Conservation (phyloP, 2,888 invertebrate species). For the Philopedon plagiatum region DNA sequence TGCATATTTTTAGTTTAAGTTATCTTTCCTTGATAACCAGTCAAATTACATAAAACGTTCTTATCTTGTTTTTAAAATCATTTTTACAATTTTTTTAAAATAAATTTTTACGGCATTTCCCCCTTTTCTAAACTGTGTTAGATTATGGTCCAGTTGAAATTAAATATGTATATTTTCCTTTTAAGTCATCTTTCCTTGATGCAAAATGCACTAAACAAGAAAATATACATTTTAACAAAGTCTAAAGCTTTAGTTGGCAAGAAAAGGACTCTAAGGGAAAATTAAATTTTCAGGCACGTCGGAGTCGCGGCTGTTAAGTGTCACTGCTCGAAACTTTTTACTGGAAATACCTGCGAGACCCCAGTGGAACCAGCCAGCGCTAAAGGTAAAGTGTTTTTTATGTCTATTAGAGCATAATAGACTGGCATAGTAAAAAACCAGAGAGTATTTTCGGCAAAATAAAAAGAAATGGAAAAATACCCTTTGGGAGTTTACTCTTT, state of each 20-base stretch:
- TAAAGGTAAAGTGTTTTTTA: conserved; percentile 52
- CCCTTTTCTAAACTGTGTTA: too few relatives aligned
- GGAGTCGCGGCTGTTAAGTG: conserved; percentile 84
- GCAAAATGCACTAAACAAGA: conserved; percentile 7
- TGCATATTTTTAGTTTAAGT: too few relatives aligned
- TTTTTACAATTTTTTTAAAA: too few relatives aligned
- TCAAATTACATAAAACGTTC: too few relatives aligned
- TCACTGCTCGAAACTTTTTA: conserved; percentile 77
- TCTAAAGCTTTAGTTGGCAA: conserved; percentile 29
- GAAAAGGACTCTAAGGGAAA: conserved; percentile 38
- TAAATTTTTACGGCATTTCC: too few relatives aligned
- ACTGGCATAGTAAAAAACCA: conserved; percentile 18
- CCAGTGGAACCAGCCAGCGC: conserved; percentile 67
- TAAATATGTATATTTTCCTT: neutral
- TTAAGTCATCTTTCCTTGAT: neutral
- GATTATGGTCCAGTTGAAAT: neutral
- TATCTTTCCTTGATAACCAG: too few relatives aligned
- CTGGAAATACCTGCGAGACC: conserved; percentile 80
- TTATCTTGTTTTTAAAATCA: too few relatives aligned
- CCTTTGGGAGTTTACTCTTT: conserved; percentile 5
- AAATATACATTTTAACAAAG: conserved; percentile 40
- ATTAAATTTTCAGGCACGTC: conserved; percentile 75
- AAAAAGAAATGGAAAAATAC: conserved; percentile 15
- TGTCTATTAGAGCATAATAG: conserved; percentile 37
- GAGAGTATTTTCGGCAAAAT: conserved; percentile 13